A percentile compares a stretch with the other conserved stretches of the same genome.
These are phyloP conservation scores for Cydia fagiglandana DNA, from an alignment of 1,140 invertebrate genomes.

Conservation along the genomic window DNA sequence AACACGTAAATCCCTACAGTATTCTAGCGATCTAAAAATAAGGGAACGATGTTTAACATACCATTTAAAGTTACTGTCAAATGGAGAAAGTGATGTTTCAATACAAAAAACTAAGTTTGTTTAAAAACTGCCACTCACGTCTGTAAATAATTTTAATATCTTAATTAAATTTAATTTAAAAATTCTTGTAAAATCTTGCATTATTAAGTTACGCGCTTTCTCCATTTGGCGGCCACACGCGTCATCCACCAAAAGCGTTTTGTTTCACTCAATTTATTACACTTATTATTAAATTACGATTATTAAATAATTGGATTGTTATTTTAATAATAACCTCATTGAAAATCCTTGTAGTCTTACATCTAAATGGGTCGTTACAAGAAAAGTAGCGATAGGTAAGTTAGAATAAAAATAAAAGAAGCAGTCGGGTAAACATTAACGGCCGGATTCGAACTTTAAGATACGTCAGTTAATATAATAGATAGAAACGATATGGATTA, in stretches of 20 bases:
- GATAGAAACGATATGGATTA: no score
- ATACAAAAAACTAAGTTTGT: not conserved
- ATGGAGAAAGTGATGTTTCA: not conserved
- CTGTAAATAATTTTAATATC: conserved; percentile 5
- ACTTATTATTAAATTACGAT: conserved; percentile 68
- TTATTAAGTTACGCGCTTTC: conserved; percentile 34
- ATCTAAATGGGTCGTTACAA: no score
- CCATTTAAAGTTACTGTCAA: not conserved
- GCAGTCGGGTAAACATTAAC: no score
- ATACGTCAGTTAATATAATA: no score
- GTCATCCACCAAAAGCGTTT: conserved; percentile 59
- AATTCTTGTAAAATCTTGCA: conserved; percentile 21
- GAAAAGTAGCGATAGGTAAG: no score
- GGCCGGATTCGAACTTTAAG: no score
- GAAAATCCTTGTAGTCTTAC: no score
- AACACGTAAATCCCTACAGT: conserved; percentile 25
- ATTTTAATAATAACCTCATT: not conserved
- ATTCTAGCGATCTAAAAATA: conserved; percentile 11
- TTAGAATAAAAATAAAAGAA: no score
- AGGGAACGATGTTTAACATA: conserved; percentile 6
- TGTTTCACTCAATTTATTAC: conserved; percentile 71
- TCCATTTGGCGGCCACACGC: conserved; percentile 37
- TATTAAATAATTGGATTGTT: conserved; percentile 28
- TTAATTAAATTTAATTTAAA: not conserved
- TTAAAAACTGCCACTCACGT: conserved; percentile 12